A percentile compares a stretch with the other conserved stretches of the same genome.
Evolutionary conservation across 2,888 invertebrate species (phyloP).

Genomic region (Chymomyza procnemis): DNA sequence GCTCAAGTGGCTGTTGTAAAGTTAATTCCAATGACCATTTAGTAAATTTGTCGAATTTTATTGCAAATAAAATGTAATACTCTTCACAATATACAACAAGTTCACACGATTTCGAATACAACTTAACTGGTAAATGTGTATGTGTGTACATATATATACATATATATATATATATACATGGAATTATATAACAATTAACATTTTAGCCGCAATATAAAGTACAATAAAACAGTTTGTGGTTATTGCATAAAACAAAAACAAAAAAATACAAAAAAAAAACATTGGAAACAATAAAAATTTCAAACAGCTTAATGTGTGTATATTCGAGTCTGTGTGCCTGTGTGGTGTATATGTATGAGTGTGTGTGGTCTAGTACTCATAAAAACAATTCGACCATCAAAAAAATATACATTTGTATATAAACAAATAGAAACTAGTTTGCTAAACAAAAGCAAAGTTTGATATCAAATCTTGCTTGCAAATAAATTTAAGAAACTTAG

Average conservation of each 20-base stretch:
- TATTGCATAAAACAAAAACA: conserved; percentile 4
- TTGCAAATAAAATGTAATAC: too few relatives aligned
- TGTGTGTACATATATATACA: neutral
- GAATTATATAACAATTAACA: conserved; percentile 58
- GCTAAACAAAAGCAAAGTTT: conserved; percentile 9
- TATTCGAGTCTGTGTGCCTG: too few relatives aligned
- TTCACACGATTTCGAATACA: too few relatives aligned
- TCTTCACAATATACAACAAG: too few relatives aligned
- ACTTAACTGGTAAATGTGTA: too few relatives aligned
- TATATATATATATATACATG: neutral
- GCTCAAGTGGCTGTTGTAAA: neutral
- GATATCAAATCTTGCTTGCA: neutral
- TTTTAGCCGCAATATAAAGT: conserved; percentile 40
- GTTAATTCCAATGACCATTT: neutral
- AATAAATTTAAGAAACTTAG: neutral
- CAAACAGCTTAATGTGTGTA: conserved; percentile 36
- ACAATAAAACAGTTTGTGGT: conserved; percentile 63
- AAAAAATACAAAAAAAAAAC: too few relatives aligned
- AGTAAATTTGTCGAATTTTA: neutral
- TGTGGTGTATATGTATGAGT: too few relatives aligned
- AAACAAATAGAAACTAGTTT: conserved; percentile 27
- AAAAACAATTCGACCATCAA: conserved; percentile 13
- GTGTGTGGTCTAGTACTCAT: conserved; percentile 34
- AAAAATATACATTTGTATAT: conserved; percentile 22
- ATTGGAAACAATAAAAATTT: conserved; percentile 21